Evolutionary conservation across 2,888 invertebrate genomes (phyloP).

Genomic region (Iphiclides podalirius): DNA sequence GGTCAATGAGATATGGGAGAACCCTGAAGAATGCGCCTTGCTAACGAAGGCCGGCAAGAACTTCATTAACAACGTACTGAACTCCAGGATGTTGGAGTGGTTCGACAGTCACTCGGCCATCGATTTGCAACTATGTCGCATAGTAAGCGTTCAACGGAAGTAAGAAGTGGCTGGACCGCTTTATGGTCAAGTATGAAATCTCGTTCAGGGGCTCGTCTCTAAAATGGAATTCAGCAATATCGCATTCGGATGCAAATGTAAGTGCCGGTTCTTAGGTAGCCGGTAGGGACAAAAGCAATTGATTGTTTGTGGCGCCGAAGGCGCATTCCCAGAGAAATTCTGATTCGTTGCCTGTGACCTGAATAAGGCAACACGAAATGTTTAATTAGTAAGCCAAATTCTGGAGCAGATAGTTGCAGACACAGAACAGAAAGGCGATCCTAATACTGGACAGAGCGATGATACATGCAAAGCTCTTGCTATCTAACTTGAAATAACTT

Average conservation of each 20-base stretch:
- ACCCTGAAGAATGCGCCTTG: too few species aligned
- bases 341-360: constrained; percentile 43
- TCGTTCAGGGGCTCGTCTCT: constrained; percentile 31
- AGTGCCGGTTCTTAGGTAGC: constrained; percentile 44
- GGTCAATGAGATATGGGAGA: too few species aligned
- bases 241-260: constrained; percentile 44
- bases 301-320: constrained; percentile 44
- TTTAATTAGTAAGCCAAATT: constrained; percentile 47
- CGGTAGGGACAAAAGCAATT: constrained; percentile 45
- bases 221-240: constrained; percentile 31
- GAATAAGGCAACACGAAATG: constrained; percentile 43
- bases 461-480: constrained; percentile 45
- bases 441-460: constrained; percentile 45
- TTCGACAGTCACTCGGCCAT: constrained; percentile 36
- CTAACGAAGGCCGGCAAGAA: constrained; percentile 37
- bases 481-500: constrained; percentile 44
- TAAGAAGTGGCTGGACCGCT: constrained; percentile 50
- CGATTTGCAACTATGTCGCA: constrained; percentile 40
- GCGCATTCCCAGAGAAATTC: constrained; percentile 40
- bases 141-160: constrained; percentile 48
- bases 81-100: constrained; percentile 42
- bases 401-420: constrained; percentile 44
- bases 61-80: constrained; percentile 43
- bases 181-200: constrained; percentile 45
- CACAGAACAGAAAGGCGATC: constrained; percentile 36